phyloP scores from a whole-genome alignment of 2,797 vertebrate species.

The Limosa lapponica region DNA sequence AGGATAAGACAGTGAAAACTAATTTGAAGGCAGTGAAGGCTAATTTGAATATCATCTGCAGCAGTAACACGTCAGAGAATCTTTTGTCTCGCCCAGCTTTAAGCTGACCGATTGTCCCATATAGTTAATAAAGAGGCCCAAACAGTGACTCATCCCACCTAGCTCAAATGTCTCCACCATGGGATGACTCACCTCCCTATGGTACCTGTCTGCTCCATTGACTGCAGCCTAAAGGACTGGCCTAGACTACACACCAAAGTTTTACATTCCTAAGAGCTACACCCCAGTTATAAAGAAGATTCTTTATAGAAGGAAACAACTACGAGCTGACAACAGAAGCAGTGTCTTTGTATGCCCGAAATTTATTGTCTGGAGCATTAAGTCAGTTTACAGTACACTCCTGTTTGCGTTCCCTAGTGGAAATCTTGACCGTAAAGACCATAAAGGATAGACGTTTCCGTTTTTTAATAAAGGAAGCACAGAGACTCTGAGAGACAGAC shows the following conservation, averaged over 20 bases:
- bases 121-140: neutral
- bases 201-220: neutral
- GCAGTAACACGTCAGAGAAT: neutral
- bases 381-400: neutral
- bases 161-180: neutral
- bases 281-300: neutral
- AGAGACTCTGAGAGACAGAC: neutral
- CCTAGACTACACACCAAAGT: neutral
- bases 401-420: neutral
- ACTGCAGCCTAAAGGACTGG: neutral
- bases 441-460: neutral
- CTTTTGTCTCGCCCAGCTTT: neutral
- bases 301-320: neutral
- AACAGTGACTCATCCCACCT: neutral
- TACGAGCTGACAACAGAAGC: neutral
- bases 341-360: neutral
- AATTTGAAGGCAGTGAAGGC: neutral
- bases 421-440: neutral
- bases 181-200: rapidly evolving
- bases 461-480: neutral
- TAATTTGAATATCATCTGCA: neutral
- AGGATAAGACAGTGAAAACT: neutral
- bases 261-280: neutral
- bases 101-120: neutral
- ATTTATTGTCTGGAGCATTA: neutral